Evolutionary conservation across 2,888 invertebrate genomes (phyloP), one percentile per base, ranked within the genome.

Genomic region (Ethmia dodecea): DNA sequence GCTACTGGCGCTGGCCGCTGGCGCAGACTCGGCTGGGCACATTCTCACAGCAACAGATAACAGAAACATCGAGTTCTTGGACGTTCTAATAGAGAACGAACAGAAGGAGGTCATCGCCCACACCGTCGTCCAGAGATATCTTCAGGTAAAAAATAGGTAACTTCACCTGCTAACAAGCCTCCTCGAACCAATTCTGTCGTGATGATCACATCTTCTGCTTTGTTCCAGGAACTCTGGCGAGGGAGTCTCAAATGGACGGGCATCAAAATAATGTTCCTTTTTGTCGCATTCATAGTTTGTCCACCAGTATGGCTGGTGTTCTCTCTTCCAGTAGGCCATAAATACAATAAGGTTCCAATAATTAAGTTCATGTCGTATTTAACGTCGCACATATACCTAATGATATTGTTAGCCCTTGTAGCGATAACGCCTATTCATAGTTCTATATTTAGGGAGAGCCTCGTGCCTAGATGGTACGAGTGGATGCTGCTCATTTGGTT

Each of bases 331-430:
- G 86, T 98, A 65, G 96, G 96, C 26, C 97, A 97, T 87, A 94
- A 94, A 79, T 97, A 95, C 86, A 96, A 97, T 88, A 96, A 98
- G 89, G 96, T 99, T 61, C 99, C 99, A 38, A 98, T 99, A 66
- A 98, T 99, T 66, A 99, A 99, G 86, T 99, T 99, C 86, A 98
- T 99, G 95, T 98, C 98, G 28, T 99, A 99, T 83, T 90, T 99
- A 58, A 98, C 99, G 13, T 98, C 99, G 5, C 99, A 99, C 84
- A 93, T 99, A 60, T 98, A 98, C 83, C 91, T 99, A 52, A 98
- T 99, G 93, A 84, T 96, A 47, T 92, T 99, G 60, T 90, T 99
- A 55, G 91, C 96, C 52, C 88, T 98, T 55, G 96, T 96, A 40
- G 95, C 94, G 27, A 95, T 96, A 47, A 94, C 94, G 42, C 96